Conservation (phyloP, 2,888 invertebrate species). For the Stenolophus ochropezus region DNA sequence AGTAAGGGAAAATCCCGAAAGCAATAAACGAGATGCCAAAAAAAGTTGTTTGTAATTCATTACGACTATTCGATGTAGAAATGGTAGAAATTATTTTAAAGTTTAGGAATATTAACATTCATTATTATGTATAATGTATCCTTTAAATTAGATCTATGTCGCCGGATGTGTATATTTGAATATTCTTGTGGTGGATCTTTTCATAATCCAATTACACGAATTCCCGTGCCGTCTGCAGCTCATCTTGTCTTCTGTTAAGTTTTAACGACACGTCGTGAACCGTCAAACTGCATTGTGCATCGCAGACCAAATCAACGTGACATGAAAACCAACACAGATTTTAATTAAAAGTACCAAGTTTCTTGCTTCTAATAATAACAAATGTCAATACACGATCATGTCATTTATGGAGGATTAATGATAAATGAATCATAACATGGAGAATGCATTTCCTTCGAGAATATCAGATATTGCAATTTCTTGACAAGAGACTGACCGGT, state of each 20-base stretch:
- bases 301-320: conserved; percentile 54
- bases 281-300: conserved; percentile 57
- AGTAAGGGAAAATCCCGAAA: no score
- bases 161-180: conserved; percentile 3
- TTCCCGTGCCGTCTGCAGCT: conserved; percentile 6
- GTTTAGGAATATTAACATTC: no score
- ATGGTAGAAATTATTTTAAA: no score
- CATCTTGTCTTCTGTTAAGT: conserved; percentile 33
- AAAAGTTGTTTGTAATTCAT: no score
- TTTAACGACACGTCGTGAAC: conserved; percentile 53
- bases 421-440: neutral
- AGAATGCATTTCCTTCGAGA: no score
- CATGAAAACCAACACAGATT: conserved; percentile 54
- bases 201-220: conserved; percentile 39
- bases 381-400: conserved; percentile 34
- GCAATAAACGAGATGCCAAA: no score
- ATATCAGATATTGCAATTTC: no score
- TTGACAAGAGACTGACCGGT: no score
- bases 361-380: conserved; percentile 56
- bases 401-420: neutral
- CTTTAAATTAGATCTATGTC: conserved; percentile 8
- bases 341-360: conserved; percentile 59
- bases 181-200: conserved; percentile 22
- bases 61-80: no score
- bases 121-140: neutral